Evolutionary conservation across 2,113 vertebrate genomes (phyloP), one percentile per base, ranked within the genome.

Genomic region (Falcunculus frontatus): DNA sequence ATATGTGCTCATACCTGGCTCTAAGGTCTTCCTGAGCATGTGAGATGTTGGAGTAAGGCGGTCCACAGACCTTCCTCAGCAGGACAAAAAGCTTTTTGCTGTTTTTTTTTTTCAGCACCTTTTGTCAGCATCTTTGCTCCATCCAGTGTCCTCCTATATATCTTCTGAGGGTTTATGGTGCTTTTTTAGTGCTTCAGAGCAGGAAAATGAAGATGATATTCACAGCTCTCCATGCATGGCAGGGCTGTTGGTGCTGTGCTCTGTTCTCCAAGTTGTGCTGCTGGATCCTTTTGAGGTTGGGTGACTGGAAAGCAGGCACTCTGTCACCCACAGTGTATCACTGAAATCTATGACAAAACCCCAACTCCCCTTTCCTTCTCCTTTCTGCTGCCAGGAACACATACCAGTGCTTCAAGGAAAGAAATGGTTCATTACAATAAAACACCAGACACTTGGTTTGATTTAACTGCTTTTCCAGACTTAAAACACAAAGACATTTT

Each of bases 1-100:
- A 0, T 32, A 1, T 9, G 55, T 56, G 29, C 41, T 27, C 4
- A 1, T 11, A 18, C 13, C 11, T 47, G 23, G 14, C 18, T 80
- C 62, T 42, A 13, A 72, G 49, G 47, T 2, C 32, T 12, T n/a
- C 56, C 52, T 35, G 42, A 67, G 37, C 56, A 32, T 5, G 4
- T 26, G 29, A 63, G 37, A 39, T 33, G 21, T 47, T 56, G 42
- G 13, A 56, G 26, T 46, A 17, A 76, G 15, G 41, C 16, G 17
- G 9, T 21, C 46, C 35, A 12, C 41, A 50, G 16, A 13, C 16
- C 29, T 59, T 37, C 39, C 20, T 46, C 15, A 55, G 16, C 23
- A 67, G 25, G 23, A n/a, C 35, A 41, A 59, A 53, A 53, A 13
- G 6, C 7, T 22, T 80, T 67, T n/a, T 67, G 29, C 5, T 50